Percentiles rank a stretch among this genome's conserved stretches.
Conservation (phyloP, 1,140 invertebrate species). For the Globodera rostochiensis region DNA sequence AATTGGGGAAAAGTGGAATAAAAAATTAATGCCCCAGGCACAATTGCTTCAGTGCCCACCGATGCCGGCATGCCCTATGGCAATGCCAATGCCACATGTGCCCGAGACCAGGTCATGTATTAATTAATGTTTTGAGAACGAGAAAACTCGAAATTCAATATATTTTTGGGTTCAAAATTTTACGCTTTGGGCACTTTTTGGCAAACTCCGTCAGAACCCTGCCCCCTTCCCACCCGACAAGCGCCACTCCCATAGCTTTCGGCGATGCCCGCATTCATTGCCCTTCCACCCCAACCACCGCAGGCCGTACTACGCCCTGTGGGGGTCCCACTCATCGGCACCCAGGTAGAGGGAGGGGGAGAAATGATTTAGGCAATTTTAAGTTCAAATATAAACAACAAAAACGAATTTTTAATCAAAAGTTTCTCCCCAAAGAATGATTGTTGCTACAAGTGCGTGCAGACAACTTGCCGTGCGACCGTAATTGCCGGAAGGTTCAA, state of each 20-base stretch:
- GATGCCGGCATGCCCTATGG: neutral
- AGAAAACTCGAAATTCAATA: too few species aligned
- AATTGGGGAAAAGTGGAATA: neutral
- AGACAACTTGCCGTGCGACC: neutral
- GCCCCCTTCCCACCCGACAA: constrained; percentile 17
- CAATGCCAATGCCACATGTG: neutral
- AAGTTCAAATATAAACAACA: too few species aligned
- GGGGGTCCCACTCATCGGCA: neutral
- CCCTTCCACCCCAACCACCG: neutral
- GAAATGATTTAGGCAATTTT: too few species aligned
- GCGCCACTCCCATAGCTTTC: neutral
- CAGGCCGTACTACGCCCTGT: neutral
- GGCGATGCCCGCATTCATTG: neutral
- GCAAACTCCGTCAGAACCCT: too few species aligned
- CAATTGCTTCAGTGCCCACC: constrained; percentile 10
- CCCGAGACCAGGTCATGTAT: too few species aligned
- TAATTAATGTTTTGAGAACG: too few species aligned
- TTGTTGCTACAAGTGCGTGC: constrained; percentile 26
- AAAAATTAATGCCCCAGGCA: neutral
- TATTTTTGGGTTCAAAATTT: too few species aligned
- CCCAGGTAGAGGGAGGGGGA: too few species aligned
- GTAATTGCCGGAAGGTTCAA: neutral
- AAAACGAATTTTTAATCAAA: too few species aligned
- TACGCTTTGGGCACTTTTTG: too few species aligned
- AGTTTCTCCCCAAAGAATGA: too few species aligned